Percentiles rank a stretch among this genome's conserved stretches.
These are phyloP conservation scores for Poecilia gillii DNA, from an alignment of 2,797 vertebrate species.

Conservation along the genomic window DNA sequence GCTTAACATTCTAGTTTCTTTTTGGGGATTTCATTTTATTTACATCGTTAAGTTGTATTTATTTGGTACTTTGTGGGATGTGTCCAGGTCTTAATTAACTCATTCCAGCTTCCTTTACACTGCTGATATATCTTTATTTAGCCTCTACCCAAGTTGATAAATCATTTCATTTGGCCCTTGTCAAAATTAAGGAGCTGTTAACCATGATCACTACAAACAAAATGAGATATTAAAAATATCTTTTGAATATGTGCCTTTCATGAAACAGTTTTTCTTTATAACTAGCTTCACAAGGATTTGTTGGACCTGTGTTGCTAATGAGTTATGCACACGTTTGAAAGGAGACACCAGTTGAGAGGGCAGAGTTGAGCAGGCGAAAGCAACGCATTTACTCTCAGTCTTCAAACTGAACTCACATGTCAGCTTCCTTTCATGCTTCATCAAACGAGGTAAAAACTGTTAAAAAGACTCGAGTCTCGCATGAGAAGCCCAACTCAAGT, in stretches of 20 bases:
- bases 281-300: background rate
- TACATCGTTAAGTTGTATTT: background rate
- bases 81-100: background rate
- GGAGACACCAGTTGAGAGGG: slow-evolving; percentile 57
- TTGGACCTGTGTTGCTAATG: slow-evolving; percentile 47
- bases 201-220: background rate
- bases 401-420: slow-evolving; percentile 24
- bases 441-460: background rate
- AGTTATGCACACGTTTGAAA: slow-evolving; percentile 71
- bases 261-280: background rate
- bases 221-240: background rate
- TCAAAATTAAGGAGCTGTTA: background rate
- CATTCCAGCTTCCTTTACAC: background rate
- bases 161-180: background rate
- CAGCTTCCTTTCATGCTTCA: background rate
- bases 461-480: background rate
- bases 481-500: too few species aligned
- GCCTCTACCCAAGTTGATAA: slow-evolving; percentile 1
- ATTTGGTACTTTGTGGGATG: background rate
- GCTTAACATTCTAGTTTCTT: background rate
- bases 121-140: background rate
- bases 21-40: background rate
- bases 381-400: slow-evolving; percentile 52
- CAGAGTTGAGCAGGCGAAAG: slow-evolving; percentile 49
- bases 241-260: background rate